phyloP scores from a whole-genome alignment of 2,797 vertebrate genomes.

The Gymnothorax javanicus region DNA sequence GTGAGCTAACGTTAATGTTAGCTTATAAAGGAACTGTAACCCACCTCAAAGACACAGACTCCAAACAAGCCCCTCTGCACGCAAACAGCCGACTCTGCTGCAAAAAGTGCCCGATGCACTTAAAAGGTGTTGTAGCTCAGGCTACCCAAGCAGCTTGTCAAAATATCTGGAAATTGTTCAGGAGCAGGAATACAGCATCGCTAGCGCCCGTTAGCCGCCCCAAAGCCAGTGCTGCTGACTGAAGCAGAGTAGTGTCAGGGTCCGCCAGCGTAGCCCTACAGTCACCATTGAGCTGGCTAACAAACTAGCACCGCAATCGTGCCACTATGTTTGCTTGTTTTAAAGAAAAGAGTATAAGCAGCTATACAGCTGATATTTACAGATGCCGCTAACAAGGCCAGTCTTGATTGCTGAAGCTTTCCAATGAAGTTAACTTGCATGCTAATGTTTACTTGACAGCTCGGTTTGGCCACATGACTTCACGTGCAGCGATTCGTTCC shows the following conservation, averaged over 20 bases:
- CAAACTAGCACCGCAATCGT: background rate
- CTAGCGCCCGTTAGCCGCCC: background rate
- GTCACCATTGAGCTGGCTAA: background rate
- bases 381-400: background rate
- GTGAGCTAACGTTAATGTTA: background rate
- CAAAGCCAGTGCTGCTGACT: background rate
- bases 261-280: background rate
- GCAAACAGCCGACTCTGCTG: background rate
- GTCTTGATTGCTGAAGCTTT: background rate
- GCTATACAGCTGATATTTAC: background rate
- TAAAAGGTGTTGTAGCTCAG: background rate
- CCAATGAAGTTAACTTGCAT: background rate
- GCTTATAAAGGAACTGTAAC: background rate
- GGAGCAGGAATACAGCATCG: background rate
- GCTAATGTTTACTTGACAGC: conserved; percentile 38
- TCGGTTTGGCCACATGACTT: conserved; percentile 29
- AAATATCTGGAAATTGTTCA: background rate
- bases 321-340: background rate
- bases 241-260: background rate
- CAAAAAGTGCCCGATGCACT: background rate
- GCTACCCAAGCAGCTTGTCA: background rate
- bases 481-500: background rate
- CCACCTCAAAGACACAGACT: background rate
- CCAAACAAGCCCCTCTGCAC: background rate
- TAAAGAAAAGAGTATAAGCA: background rate